phyloP scores from a whole-genome alignment of 2,113 vertebrate species.

The Lanius ludovicianus region DNA sequence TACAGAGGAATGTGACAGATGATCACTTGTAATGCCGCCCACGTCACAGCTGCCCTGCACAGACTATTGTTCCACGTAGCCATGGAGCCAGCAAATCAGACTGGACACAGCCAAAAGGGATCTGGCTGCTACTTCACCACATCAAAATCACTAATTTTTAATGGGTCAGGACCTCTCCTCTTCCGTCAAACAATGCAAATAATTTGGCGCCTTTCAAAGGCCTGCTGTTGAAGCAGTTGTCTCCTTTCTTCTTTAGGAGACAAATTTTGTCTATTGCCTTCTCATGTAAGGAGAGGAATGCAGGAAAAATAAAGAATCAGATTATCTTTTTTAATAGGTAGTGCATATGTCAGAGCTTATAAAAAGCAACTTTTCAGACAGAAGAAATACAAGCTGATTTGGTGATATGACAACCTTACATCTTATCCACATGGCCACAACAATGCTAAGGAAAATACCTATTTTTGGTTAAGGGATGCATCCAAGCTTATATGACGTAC shows the following conservation, averaged over 20 bases:
- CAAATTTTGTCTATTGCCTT: not conserved
- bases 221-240: not conserved
- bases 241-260: not conserved
- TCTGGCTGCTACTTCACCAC: not conserved
- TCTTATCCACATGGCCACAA: not conserved
- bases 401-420: not conserved
- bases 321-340: not conserved
- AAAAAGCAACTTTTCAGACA: not conserved
- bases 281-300: not conserved
- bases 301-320: not conserved
- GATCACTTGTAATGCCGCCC: slow-evolving; percentile 41
- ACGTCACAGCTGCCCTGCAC: slow-evolving; percentile 22
- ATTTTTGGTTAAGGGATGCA: not conserved
- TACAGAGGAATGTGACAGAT: not conserved
- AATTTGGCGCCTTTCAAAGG: not conserved
- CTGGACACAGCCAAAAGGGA: not conserved
- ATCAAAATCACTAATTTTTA: not conserved
- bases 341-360: not conserved
- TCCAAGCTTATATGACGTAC: not conserved
- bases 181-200: not conserved
- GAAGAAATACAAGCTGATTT: not conserved
- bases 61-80: not conserved
- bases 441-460: not conserved
- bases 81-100: slow-evolving; percentile 35
- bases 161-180: not conserved